phyloP scores from a whole-genome alignment of 2,888 invertebrate genomes.

The Drosophila parthenogenetica region DNA sequence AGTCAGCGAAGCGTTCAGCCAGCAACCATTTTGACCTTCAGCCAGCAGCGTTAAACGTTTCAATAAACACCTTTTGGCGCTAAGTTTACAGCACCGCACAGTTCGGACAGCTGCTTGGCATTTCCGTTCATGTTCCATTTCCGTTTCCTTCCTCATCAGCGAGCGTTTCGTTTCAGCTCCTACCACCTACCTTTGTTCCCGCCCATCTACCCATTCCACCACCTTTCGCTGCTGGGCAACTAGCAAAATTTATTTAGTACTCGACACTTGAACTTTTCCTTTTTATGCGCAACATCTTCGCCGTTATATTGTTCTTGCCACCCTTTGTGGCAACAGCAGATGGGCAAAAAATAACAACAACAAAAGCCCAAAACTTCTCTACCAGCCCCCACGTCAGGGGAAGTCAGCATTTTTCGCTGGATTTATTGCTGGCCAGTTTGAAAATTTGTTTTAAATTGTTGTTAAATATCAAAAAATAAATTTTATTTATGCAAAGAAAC shows the following conservation, averaged over 20 bases:
- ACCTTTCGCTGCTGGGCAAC: slow-evolving; percentile 31
- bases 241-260: slow-evolving; percentile 63
- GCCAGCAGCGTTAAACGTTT: slow-evolving; percentile 40
- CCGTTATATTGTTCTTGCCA: slow-evolving; percentile 2
- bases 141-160: slow-evolving; percentile 70
- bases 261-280: slow-evolving; percentile 52
- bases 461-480: slow-evolving; percentile 8
- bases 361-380: background rate
- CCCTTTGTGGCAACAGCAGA: slow-evolving; percentile 16
- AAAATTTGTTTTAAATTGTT: slow-evolving; percentile 44
- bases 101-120: slow-evolving; percentile 41
- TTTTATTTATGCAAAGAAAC: too few species aligned
- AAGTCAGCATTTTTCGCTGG: slow-evolving; percentile 8
- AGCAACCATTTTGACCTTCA: slow-evolving; percentile 55
- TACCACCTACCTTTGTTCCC: background rate
- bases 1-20: slow-evolving; percentile 38
- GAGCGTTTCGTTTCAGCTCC: background rate
- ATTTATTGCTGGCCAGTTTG: slow-evolving; percentile 45
- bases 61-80: slow-evolving; percentile 44
- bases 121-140: slow-evolving; percentile 73
- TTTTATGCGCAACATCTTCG: slow-evolving; percentile 17
- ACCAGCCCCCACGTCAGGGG: background rate
- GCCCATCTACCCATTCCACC: background rate
- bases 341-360: slow-evolving; percentile 2
- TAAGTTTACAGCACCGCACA: slow-evolving; percentile 3